Conservation (phyloP, 2,888 invertebrate genomes). For the Drosophila limbata region DNA sequence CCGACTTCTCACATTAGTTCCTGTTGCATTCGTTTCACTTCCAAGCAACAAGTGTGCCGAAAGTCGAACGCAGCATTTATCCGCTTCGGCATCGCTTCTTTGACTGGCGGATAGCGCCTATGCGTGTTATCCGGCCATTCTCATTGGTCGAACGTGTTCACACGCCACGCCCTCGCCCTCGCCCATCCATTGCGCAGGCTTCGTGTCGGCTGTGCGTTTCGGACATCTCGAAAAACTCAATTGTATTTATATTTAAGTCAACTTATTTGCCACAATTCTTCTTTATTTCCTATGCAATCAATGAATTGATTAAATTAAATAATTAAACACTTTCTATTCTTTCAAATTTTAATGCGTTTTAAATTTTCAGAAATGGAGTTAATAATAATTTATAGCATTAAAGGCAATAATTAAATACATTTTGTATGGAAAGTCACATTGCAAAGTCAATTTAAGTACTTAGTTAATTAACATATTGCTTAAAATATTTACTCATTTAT, state of each 20-base stretch:
- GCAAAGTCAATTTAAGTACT: too few species aligned
- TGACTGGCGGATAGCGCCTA: constrained; percentile 67
- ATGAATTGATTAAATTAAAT: neutral
- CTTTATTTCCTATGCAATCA: neutral
- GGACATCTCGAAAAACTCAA: neutral
- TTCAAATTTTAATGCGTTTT: neutral
- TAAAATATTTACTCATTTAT: too few species aligned
- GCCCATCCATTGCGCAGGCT: constrained; percentile 63
- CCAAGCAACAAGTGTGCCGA: constrained; percentile 67
- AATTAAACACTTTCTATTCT: neutral
- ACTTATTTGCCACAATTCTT: constrained; percentile 13
- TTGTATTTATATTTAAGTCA: constrained; percentile 20
- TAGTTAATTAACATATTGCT: too few species aligned
- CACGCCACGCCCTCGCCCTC: constrained; percentile 27
- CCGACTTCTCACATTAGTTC: neutral
- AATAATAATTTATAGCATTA: neutral
- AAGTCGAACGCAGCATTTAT: constrained; percentile 50
- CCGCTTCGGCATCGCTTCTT: constrained; percentile 27
- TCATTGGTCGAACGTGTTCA: constrained; percentile 46
- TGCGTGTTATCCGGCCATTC: constrained; percentile 69
- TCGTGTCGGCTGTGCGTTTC: constrained; percentile 25
- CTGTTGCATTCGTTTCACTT: constrained; percentile 3
- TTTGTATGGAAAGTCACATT: neutral
- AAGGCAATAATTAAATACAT: neutral
- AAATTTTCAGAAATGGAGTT: neutral